A percentile compares a stretch with the other conserved stretches of the same genome.
phyloP scores from a whole-genome alignment of 2,888 invertebrate genomes.

The Metellina segmentata region DNA sequence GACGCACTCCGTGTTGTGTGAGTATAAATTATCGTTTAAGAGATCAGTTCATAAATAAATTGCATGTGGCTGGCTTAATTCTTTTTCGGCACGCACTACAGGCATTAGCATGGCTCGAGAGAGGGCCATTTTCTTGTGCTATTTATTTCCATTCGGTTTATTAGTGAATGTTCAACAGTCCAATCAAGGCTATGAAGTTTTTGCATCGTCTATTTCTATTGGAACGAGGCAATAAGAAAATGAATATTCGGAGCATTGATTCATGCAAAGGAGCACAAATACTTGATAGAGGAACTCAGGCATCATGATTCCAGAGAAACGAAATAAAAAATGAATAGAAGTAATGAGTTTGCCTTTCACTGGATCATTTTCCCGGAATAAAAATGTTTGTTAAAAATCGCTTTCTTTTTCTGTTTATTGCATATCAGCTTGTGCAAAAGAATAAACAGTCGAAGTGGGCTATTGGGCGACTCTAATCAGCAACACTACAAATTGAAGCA shows the following conservation, averaged over 20 bases:
- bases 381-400: neutral
- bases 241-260: constrained; percentile 33
- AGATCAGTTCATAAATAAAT: constrained; percentile 59
- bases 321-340: neutral
- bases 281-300: neutral
- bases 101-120: constrained; percentile 24
- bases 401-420: neutral
- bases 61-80: constrained; percentile 41
- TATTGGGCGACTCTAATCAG: too few relatives aligned
- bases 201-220: constrained; percentile 25
- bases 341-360: neutral
- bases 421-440: neutral
- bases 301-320: neutral
- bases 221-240: constrained; percentile 20
- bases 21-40: constrained; percentile 60
- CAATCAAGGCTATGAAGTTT: constrained; percentile 45
- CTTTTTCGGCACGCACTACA: constrained; percentile 29
- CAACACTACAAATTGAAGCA: too few relatives aligned
- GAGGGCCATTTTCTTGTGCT: constrained; percentile 30
- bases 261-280: constrained; percentile 3
- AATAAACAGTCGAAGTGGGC: neutral
- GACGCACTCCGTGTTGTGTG: constrained; percentile 9
- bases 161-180: constrained; percentile 53
- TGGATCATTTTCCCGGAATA: neutral
- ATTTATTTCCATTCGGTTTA: constrained; percentile 50